A percentile compares a stretch with the other conserved stretches of the same genome.
phyloP scores from a whole-genome alignment of 1,140 invertebrate species.

The Sweltsa coloradensis region DNA sequence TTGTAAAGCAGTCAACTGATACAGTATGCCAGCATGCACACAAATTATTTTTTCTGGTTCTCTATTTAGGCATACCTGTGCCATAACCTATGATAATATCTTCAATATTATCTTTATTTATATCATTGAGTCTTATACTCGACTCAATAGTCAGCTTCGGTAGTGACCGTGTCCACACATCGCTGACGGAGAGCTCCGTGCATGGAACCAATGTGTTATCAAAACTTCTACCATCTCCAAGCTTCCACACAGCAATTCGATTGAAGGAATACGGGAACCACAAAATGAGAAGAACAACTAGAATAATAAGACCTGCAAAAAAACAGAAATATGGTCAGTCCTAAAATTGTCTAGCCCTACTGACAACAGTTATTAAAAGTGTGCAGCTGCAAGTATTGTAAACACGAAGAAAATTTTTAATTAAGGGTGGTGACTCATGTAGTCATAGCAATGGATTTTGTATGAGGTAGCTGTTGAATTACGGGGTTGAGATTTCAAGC shows the following conservation, averaged over 20 bases:
- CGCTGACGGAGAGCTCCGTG: slow-evolving; percentile 48
- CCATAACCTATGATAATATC: slow-evolving; percentile 73
- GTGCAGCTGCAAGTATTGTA: no score
- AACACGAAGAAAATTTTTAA: no score
- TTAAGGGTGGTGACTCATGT: no score
- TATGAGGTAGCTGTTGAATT: no score
- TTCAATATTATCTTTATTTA: slow-evolving; percentile 57
- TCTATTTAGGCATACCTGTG: slow-evolving; percentile 58
- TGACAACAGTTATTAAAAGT: no score
- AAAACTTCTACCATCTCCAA: slow-evolving; percentile 21
- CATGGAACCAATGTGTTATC: slow-evolving; percentile 40
- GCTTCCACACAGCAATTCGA: slow-evolving; percentile 40
- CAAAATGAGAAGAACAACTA: slow-evolving; percentile 51
- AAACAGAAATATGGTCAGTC: slow-evolving; percentile 11
- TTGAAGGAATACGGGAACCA: slow-evolving; percentile 47
- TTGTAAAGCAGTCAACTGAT: no score
- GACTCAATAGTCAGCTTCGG: slow-evolving; percentile 66
- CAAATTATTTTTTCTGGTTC: no score
- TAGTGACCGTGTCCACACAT: slow-evolving; percentile 59
- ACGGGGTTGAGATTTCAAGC: no score
- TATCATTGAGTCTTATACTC: slow-evolving; percentile 53
- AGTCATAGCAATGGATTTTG: no score
- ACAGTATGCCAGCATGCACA: no score
- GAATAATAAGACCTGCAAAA: slow-evolving; percentile 39
- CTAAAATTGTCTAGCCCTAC: no score